Evolutionary conservation across 2,888 invertebrate genomes (phyloP), one percentile per base, ranked within the genome.

Genomic region (Lamellibrachia columna): DNA sequence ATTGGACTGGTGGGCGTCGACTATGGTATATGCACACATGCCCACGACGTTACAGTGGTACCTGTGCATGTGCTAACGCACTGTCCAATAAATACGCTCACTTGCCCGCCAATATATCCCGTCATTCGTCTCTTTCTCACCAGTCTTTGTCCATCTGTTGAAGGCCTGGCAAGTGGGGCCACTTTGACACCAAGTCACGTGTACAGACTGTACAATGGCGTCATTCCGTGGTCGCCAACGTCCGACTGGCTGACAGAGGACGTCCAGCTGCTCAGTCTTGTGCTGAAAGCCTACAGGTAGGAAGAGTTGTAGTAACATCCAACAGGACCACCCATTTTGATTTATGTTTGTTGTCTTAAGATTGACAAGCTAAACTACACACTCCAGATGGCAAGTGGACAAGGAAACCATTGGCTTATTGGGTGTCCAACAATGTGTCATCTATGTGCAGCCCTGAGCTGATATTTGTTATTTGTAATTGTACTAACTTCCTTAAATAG

Each of bases 261-360:
- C 93, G 94, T 94, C 91, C 95, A 95, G 90, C 94, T 96, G 52
- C 94, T 94, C 91, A 93, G 93, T 2, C 94, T 96, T 8, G 96
- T 96, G n/a, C 94, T 96, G 91, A 95, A 95, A 93, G 95, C 96
- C 22, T 96, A 95, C 94, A 95, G 96, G 96, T 96, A 94, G 93
- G 91, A 40, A n/a, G 28, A 0, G 53, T 52, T 22, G 91, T 9
- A 28, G 52, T 91, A 91, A 53, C 8, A 8, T 9, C n/a, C 53
- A 53, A 91, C 52, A 52, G 1, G 90, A 8, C 3, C 3, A 8
- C 52, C 52, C 15, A 52, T 7, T 90, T 90, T 90, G 28, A 90
- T 8, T 91, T n/a, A 91, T 9, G n/a, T n/a, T 91, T 40, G 40
- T 40, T 40, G 40, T 1, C 40, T 40, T 40, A 40, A 40, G 91